These are phyloP conservation scores for Daphoenositta chrysoptera DNA, from an alignment of 2,113 vertebrate genomes.

Conservation along the genomic window DNA sequence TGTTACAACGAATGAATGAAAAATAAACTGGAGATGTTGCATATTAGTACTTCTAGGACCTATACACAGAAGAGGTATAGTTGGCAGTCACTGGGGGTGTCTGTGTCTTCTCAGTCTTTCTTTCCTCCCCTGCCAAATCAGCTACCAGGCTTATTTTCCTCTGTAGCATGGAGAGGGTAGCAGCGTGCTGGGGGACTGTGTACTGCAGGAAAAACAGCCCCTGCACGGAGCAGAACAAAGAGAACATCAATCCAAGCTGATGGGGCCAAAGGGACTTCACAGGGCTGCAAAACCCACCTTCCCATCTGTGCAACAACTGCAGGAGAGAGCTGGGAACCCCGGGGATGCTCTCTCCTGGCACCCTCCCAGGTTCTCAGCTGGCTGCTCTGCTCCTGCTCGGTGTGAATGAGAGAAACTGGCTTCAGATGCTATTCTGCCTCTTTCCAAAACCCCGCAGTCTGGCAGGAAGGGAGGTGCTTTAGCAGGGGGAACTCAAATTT, in stretches of 20 bases:
- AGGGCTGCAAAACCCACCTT: neutral
- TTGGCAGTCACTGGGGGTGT: neutral
- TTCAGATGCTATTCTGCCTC: neutral
- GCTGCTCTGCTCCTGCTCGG: neutral
- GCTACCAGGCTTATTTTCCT: neutral
- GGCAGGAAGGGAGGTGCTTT: neutral
- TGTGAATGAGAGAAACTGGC: conserved; percentile 13
- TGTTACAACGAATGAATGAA: neutral
- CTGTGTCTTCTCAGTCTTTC: neutral
- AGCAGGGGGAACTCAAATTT: conserved; percentile 1
- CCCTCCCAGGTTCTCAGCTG: neutral
- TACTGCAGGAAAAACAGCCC: neutral
- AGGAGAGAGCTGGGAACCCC: neutral
- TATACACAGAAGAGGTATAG: neutral
- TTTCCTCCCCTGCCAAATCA: neutral
- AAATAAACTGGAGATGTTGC: neutral
- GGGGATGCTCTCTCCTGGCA: conserved; percentile 1
- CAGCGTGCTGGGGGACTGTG: neutral
- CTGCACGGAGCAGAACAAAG: neutral
- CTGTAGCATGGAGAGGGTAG: neutral
- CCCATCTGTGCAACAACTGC: neutral
- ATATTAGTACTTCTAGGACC: neutral
- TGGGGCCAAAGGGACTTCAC: neutral
- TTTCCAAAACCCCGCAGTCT: neutral
- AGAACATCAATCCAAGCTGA: neutral